Evolutionary conservation across 2,888 invertebrate genomes (phyloP), one percentile per base, ranked within the genome.

Genomic region (Zeuzera pyrina): DNA sequence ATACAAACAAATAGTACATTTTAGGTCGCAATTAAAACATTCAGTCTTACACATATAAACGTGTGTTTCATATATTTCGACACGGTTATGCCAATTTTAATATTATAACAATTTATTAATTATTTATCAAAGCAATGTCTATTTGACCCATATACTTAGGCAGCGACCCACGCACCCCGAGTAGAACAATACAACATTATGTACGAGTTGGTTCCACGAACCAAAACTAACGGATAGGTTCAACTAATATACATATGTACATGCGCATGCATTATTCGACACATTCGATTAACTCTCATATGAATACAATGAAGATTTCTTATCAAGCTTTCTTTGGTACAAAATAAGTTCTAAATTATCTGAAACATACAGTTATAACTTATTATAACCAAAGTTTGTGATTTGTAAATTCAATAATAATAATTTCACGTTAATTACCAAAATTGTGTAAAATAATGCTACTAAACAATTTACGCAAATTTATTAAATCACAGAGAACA

Each of bases 241-340:
- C 52, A 56, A 49, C 52, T 44, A 25, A 22, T 22, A 57, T n/a
- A n/a, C n/a, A n/a, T n/a, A n/a, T n/a, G n/a, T n/a, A 48, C 45
- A 49, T 49, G 36, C 42, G 51, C 45, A 51, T 53, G 52, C 45
- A 51, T 55, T 55, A 59, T 55, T 54, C 45, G 47, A 48, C 48
- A 56, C 46, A 53, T 49, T 59, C 58, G 53, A 63, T 69, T 57
- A 56, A 45, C 49, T 51, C 56, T 62, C 52, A 65, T 66, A 65
- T 64, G 64, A 66, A 73, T 71, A 73, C 69, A 72, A 72, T 71
- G 49, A 57, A 56, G 55, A 62, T 61, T 45, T 41, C 47, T 57
- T 65, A 64, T 63, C 57, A 31, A 39, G 38, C 39, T 48, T 40
- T 48, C 39, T 52, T 42, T 35, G 34, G 41, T n/a, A n/a, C n/a